A percentile compares a stretch with the other conserved stretches of the same genome.
phyloP scores from a whole-genome alignment of 1,140 invertebrate species.

The Cydia amplana region DNA sequence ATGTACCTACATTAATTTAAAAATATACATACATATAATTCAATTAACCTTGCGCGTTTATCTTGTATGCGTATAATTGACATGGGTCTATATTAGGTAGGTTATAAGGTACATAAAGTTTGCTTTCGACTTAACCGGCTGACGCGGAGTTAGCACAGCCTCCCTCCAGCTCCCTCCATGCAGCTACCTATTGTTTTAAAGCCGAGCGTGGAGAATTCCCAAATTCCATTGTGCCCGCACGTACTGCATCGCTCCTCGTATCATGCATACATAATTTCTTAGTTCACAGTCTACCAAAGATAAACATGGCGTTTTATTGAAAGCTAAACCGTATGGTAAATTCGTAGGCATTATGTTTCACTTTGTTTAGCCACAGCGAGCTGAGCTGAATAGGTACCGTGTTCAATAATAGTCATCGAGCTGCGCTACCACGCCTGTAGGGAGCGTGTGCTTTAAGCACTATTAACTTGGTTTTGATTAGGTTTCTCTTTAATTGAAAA shows the following conservation, averaged over 20 bases:
- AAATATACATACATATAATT: too few relatives aligned
- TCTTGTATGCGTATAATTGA: too few relatives aligned
- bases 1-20: too few relatives aligned
- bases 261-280: constrained; percentile 49
- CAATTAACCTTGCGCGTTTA: too few relatives aligned
- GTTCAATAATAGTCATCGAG: neutral
- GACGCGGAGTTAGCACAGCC: constrained; percentile 14
- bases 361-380: constrained; percentile 20
- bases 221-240: constrained; percentile 52
- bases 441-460: neutral
- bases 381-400: constrained; percentile 4
- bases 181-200: constrained; percentile 55
- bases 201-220: constrained; percentile 45
- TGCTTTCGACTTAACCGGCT: constrained; percentile 1
- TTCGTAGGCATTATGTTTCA: constrained; percentile 37
- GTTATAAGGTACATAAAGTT: neutral
- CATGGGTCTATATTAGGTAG: too few relatives aligned
- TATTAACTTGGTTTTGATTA: constrained; percentile 3
- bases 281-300: constrained; percentile 37
- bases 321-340: constrained; percentile 44
- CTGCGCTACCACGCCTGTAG: neutral
- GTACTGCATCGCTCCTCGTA: constrained; percentile 37
- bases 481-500: neutral
- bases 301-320: constrained; percentile 40
- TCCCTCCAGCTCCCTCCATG: constrained; percentile 15